phyloP scores from a whole-genome alignment of 2,888 invertebrate genomes.

The Drosophila acutilabella region DNA sequence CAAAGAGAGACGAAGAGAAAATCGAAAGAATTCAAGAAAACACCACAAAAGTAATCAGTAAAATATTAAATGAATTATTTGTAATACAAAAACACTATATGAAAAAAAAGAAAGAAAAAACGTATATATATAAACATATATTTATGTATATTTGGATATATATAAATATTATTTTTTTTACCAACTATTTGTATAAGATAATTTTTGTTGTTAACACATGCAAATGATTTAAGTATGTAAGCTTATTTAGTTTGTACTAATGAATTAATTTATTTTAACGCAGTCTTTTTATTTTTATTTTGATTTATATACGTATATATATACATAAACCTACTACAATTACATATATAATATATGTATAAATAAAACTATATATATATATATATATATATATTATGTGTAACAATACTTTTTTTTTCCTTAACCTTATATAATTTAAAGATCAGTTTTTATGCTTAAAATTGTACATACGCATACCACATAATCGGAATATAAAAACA shows the following conservation, averaged over 20 bases:
- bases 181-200: constrained; percentile 39
- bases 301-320: constrained; percentile 20
- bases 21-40: constrained; percentile 6
- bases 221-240: constrained; percentile 55
- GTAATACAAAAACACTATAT: constrained; percentile 21
- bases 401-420: constrained; percentile 40
- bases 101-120: too few species aligned
- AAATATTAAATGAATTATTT: constrained; percentile 42
- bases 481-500: constrained; percentile 44
- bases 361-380: constrained; percentile 22
- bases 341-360: constrained; percentile 26
- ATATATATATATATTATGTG: constrained; percentile 19
- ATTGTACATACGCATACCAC: constrained; percentile 69
- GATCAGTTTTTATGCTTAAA: constrained; percentile 65
- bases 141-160: constrained; percentile 5
- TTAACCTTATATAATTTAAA: constrained; percentile 67
- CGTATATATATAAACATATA: not conserved
- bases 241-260: constrained; percentile 71
- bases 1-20: constrained; percentile 3
- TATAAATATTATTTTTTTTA: constrained; percentile 31
- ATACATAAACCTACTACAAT: constrained; percentile 6
- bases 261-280: constrained; percentile 70
- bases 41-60: constrained; percentile 7
- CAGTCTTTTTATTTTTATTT: constrained; percentile 28
- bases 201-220: constrained; percentile 62